Base-by-base conservation (phyloP, 35 echinoderm and acorn worm species). In the Stichopus chloronotus region DNA sequence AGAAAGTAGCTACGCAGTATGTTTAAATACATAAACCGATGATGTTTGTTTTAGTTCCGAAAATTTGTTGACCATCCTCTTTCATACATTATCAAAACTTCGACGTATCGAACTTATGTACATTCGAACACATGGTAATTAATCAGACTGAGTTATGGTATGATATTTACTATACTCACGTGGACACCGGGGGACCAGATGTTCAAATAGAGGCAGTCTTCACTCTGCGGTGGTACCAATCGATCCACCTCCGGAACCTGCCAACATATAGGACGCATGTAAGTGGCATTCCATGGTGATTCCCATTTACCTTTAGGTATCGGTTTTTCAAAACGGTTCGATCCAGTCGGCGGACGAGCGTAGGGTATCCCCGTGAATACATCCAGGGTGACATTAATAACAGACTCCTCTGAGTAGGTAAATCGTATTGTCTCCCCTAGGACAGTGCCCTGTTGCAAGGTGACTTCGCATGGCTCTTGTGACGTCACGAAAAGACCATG, bases 361-460 rank as follows among this genome's bases (percentile, higher is more conserved):
- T 94, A 98, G 2, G 97, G 97, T 58, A 98, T 94, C 5, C 97
- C 97, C 58, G 92, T 78, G 53, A 88, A 94, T 9, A 94, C 87
- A 81, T 94, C 65, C 52, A 89, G 57, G 16, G 59, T 89, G 16
- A 19, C 22, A 53, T 65, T 71, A 17, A 71, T 59, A 8, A 2
- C 14, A 19, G 87, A 59, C 24, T 89, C 30, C 9, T 10, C 65
- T 8, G 20, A 21, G 21, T 72, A 74, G 6, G 9, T 54, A 72
- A 89, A 89, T 0, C 59, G 52, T 14, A 89, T 89, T 4, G 65
- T 89, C 52, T 89, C 25, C 52, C 87, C 87, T 4, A 59, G 87
- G 14, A 89, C 59, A 19, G 22, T 16, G 13, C 87, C 87, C 52
- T 89, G 87, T 23, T 7, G 19, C 55, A 63, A 54, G 60, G 55